Base-by-base conservation (phyloP, 2,888 invertebrate species). In the Drosophila setosimentum region DNA sequence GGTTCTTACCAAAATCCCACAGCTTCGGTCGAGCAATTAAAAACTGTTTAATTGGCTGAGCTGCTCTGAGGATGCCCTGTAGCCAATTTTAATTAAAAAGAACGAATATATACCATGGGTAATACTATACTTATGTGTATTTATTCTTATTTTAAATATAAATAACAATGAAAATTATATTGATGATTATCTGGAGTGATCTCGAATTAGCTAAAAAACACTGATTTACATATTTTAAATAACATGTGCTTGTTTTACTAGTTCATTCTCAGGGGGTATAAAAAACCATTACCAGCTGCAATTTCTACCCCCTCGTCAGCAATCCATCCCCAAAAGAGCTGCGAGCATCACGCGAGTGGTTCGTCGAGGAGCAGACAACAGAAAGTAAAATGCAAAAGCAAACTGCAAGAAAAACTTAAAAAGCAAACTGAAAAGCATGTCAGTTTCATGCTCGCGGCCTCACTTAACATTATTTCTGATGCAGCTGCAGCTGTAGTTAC, bases 391-490 rank as follows among this genome's bases (percentile, higher is more conserved):
- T 69, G 62, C 61, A 61, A 68, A 70, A 61, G 64, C 54, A 69
- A 75, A 67, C 75, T 69, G 55, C 49, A 68, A 58, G 50, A 11
- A 65, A 66, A 68, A 78, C 65, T 62, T 65, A 75, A 83, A 76
- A 80, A 69, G 77, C 64, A 73, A 80, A 79, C 72, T 79, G 73
- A 84, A 80, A 90, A 88, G 82, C 82, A 87, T 89, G 91, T 87
- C 88, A 91, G 87, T 82, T 89, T 80, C 84, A 78, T 80, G 88
- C 91, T 89, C 68, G 89, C 83, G 88, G 88, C 91, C 77, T 76
- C 90, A 88, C 88, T 88, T 88, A 88, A 91, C 87, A 91, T 88
- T 90, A 91, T 91, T 88, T 87, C 54, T 78, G 80, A 79, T 86
- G 89, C 88, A 70, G 63, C 66, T 58, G 61, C 54, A 71, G 30